A percentile compares a stretch with the other conserved stretches of the same genome.
Conservation (phyloP, 2,113 vertebrate species). For the Poeciliopsis prolifica region DNA sequence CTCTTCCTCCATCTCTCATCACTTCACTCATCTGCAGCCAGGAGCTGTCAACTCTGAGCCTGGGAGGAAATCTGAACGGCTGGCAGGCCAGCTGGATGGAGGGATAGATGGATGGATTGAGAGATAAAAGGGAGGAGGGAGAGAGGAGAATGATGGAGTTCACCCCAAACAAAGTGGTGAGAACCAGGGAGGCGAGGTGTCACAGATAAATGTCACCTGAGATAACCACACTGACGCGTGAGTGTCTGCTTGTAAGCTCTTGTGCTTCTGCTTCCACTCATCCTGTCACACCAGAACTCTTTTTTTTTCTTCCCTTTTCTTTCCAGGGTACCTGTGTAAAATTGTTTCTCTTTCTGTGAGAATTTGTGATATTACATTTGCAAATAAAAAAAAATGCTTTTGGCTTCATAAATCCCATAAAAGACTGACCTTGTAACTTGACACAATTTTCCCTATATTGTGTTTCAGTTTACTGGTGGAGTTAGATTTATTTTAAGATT, state of each 20-base stretch:
- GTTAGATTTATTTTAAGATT: no score
- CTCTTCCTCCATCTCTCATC: slow-evolving; percentile 29
- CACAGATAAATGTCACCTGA: slow-evolving; percentile 52
- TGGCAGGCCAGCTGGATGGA: slow-evolving; percentile 23
- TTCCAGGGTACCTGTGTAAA: neutral
- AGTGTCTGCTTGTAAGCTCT: slow-evolving; percentile 29
- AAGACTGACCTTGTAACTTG: no score
- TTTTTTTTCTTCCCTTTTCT: neutral
- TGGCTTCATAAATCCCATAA: no score
- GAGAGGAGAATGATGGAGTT: slow-evolving; percentile 44
- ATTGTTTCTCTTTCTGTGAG: neutral
- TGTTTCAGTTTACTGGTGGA: no score
- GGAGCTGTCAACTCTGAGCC: slow-evolving; percentile 24
- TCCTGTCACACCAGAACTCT: slow-evolving; percentile 13
- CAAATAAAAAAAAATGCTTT: no score
- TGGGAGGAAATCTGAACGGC: slow-evolving; percentile 34
- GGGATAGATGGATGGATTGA: slow-evolving; percentile 11
- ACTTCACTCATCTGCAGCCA: slow-evolving; percentile 30
- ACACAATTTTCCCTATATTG: neutral
- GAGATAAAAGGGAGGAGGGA: slow-evolving; percentile 12
- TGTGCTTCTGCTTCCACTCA: slow-evolving; percentile 27
- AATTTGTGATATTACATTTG: neutral
- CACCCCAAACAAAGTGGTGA: slow-evolving; percentile 32
- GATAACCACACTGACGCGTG: slow-evolving; percentile 39
- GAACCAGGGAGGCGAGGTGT: slow-evolving; percentile 39